These are phyloP conservation scores for Pandion haliaetus DNA, from an alignment of 2,113 vertebrate genomes.

Conservation along the genomic window DNA sequence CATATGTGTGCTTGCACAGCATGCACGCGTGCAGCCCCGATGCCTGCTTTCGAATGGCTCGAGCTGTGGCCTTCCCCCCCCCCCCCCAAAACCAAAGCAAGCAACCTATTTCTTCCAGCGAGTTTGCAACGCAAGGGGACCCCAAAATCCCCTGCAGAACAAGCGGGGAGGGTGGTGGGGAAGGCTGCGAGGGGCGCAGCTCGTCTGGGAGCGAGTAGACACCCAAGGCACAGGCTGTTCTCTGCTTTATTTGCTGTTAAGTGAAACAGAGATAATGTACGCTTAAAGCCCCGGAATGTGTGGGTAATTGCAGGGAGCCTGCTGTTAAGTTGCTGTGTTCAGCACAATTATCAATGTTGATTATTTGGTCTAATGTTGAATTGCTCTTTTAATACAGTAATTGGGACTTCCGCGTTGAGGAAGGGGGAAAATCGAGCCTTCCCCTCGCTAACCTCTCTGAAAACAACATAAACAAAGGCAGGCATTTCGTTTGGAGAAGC, in stretches of 20 bases:
- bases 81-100: not conserved
- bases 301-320: conserved; percentile 43
- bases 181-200: not conserved
- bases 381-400: conserved; percentile 54
- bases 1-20: not conserved
- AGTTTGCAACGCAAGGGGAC: not conserved
- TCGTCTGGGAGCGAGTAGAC: not conserved
- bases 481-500: conserved; percentile 56
- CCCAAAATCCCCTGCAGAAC: not conserved
- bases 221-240: conserved; percentile 8
- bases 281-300: conserved; percentile 41
- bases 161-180: not conserved
- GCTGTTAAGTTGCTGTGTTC: conserved; percentile 46
- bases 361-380: conserved; percentile 45
- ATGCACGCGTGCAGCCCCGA: not conserved
- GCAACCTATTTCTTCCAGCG: not conserved
- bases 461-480: conserved; percentile 64
- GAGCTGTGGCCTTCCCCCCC: not conserved
- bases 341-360: conserved; percentile 45
- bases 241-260: conserved; percentile 55
- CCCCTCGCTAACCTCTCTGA: conserved; percentile 32
- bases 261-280: conserved; percentile 57
- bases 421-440: conserved; percentile 47
- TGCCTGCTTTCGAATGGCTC: not conserved
- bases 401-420: conserved; percentile 49